Base-by-base conservation (phyloP, 2,797 vertebrate species). In the Molossus molossus region DNA sequence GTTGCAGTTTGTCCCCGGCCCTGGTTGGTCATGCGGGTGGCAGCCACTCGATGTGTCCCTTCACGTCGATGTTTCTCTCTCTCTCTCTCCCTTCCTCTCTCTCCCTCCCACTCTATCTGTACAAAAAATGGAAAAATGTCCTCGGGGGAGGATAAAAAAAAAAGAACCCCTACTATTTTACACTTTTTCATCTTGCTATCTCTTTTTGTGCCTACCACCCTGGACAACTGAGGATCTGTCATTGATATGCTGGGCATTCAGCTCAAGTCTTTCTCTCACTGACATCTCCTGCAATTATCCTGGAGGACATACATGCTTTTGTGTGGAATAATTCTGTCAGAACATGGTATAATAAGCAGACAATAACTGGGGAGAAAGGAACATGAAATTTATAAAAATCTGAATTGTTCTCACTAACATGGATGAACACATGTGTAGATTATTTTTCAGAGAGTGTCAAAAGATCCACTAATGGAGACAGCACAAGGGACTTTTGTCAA, bases 381-480 rank as follows among this genome's bases (percentile, higher is more conserved):
- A 83, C 27, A 45, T 20, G n/a, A 91, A 53, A 83, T 83, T 48
- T 69, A 58, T n/a, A 79, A 58, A 70, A 65, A 73, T 57, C 64
- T 75, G 17, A 76, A 70, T 27, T 55, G n/a, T 76, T 81, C 73
- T 88, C 80, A 94, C n/a, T 60, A 58, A 84, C 91, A 55, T 81
- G 57, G 21, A 82, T 72, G 27, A 95, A 90, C 13, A 29, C 48
- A 81, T 3, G 48, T 50, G 2, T 45, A 48, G 25, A 83, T 15
- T 64, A 55, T 37, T 88, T 94, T 80, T 88, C 23, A 84, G 58
- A 37, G 27, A 67, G 11, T 53, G 50, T 88, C 27, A 23, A 58
- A 91, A 81, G 53, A 86, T 58, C n/a, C 91, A 48, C 23, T 70
- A 96, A 81, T 60, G 45, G 7, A 91, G 25, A 83, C 37, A 72